Evolutionary conservation across 2,888 invertebrate genomes (phyloP), one percentile per base, ranked within the genome.

Genomic region (Subacronicta megacephala): DNA sequence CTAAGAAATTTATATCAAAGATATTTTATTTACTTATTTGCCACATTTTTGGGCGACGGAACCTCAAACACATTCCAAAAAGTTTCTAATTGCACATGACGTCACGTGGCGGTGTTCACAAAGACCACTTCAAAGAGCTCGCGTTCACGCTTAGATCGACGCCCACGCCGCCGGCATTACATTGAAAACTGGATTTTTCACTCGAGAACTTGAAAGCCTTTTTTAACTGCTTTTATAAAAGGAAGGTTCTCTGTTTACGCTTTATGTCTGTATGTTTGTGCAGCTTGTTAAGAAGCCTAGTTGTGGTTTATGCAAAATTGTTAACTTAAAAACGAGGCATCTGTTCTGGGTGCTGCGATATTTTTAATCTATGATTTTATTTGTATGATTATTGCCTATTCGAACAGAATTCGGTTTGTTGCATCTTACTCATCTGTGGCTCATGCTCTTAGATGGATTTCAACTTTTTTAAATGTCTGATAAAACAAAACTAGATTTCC

Each of bases 121-220:
- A 51, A 38, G 3, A 20, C 37, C 15, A 20, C 20, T 56, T 46
- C 42, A 62, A 49, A 49, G 56, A 55, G 49, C 45, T 47, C 60
- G 46, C 18, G 29, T 52, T 75, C 53, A 47, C 44, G 54, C 47
- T 57, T 40, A 49, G 43, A 15, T 26, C 40, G 51, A 40, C 47
- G 15, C 17, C 40, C 26, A 10, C 26, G 26, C 26, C 10, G 33
- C 26, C 10, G 33, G 40, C 16, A 56, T 50, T 51, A 49, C 38
- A 33, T 45, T 35, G 42, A 46, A 61, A 65, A 60, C 55, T 42
- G 45, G 59, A 62, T 53, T 62, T 49, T 53, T 42, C 40, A 44
- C 52, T 46, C 12, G 37, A 53, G 51, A 59, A 61, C 43, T 38
- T 33, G 35, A 50, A 42, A 41, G 16, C 29, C 37, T 42, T 65